Conservation (phyloP, 2,797 vertebrate genomes). For the Chelon labrosus region DNA sequence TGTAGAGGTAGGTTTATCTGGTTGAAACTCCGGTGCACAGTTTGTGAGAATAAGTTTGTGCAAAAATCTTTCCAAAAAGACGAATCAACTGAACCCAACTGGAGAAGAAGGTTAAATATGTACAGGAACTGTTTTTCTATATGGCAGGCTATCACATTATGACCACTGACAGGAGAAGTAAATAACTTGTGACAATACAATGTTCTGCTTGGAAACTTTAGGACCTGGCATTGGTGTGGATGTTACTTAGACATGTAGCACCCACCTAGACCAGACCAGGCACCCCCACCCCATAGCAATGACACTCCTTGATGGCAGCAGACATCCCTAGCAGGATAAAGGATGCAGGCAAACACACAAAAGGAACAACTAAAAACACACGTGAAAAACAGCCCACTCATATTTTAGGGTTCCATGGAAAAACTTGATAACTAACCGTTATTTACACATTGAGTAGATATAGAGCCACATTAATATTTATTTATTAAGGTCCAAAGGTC, state of each 20-base stretch:
- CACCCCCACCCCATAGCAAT: too few relatives aligned
- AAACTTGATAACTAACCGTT: neutral
- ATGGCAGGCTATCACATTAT: neutral
- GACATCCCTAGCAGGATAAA: too few relatives aligned
- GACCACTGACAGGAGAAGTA: too few relatives aligned
- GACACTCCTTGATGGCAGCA: too few relatives aligned
- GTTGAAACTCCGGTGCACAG: neutral
- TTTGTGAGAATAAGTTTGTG: neutral
- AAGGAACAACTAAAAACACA: too few relatives aligned
- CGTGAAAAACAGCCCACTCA: too few relatives aligned
- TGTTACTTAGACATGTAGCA: too few relatives aligned
- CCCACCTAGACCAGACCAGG: too few relatives aligned
- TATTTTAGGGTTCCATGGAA: neutral
- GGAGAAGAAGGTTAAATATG: neutral
- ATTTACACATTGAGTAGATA: neutral
- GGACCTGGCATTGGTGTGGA: too few relatives aligned
- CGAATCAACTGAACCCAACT: neutral
- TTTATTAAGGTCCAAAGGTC: neutral
- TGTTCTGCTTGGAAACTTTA: too few relatives aligned
- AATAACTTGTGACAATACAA: too few relatives aligned
- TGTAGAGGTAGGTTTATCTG: neutral
- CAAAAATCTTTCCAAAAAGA: neutral
- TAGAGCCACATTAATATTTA: neutral
- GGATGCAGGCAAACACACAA: too few relatives aligned
- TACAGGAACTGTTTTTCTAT: neutral